A percentile compares a stretch with the other conserved stretches of the same genome.
Evolutionary conservation across 2,888 invertebrate species (phyloP).

Genomic region (Dimorphilus gyrociliatus): DNA sequence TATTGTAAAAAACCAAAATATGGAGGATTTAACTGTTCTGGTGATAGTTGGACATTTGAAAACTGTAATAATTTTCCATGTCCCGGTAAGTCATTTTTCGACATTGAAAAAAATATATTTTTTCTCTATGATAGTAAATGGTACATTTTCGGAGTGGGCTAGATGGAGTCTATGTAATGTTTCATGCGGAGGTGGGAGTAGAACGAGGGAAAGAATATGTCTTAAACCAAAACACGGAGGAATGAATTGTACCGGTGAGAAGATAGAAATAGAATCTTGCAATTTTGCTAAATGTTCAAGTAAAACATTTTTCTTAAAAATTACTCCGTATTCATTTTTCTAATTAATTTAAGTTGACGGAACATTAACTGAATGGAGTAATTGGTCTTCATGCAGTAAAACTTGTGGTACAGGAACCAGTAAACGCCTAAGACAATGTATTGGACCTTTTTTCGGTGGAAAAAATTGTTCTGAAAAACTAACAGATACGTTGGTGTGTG

Average conservation of each 20-base stretch:
- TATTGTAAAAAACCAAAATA: too few relatives aligned
- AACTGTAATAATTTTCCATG: too few relatives aligned
- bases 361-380: slow-evolving; percentile 13
- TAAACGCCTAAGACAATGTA: slow-evolving; percentile 9
- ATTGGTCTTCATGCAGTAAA: slow-evolving; percentile 17
- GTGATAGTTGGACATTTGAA: too few relatives aligned
- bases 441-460: slow-evolving; percentile 7
- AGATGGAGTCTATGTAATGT: slow-evolving; percentile 17
- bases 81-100: too few relatives aligned
- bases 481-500: too few relatives aligned
- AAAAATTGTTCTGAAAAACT: slow-evolving; percentile 1
- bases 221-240: slow-evolving; percentile 16
- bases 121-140: slow-evolving; percentile 2
- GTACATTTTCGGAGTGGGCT: slow-evolving; percentile 13
- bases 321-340: too few relatives aligned
- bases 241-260: slow-evolving; percentile 13
- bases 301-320: too few relatives aligned
- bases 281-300: background rate
- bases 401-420: slow-evolving; percentile 19
- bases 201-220: slow-evolving; percentile 14
- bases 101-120: too few relatives aligned
- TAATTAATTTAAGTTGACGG: slow-evolving; percentile 2
- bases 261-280: slow-evolving; percentile 7
- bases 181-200: slow-evolving; percentile 18
- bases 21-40: too few relatives aligned